phyloP scores from a whole-genome alignment of 2,113 vertebrate species.

The Coptodon bakossiorum region DNA sequence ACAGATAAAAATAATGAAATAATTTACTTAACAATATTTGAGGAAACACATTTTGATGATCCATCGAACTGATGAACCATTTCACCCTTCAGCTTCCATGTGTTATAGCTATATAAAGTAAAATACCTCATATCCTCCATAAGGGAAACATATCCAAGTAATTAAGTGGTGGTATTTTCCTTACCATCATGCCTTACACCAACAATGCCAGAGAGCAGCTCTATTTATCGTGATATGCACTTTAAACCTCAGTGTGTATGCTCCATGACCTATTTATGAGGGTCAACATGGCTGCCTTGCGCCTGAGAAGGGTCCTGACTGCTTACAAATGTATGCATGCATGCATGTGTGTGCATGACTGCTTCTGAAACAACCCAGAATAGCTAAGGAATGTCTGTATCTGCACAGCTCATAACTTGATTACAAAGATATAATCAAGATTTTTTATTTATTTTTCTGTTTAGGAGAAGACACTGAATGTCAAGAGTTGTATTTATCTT shows the following conservation, averaged over 20 bases:
- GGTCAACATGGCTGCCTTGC: slow-evolving; percentile 22
- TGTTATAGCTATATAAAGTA: neutral
- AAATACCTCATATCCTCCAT: neutral
- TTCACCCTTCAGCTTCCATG: neutral
- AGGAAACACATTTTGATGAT: neutral
- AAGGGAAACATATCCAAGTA: neutral
- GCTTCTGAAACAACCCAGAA: slow-evolving; percentile 10
- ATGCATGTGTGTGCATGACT: slow-evolving; percentile 7
- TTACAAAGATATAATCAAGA: neutral
- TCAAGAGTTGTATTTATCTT: neutral
- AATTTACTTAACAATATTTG: neutral
- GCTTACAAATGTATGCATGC: slow-evolving; percentile 22
- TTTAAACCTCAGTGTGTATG: slow-evolving; percentile 8
- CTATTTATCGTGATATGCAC: neutral
- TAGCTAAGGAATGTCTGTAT: neutral
- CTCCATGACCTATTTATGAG: slow-evolving; percentile 40
- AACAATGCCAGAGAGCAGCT: neutral
- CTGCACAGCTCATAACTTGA: neutral
- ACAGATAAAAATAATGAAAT: neutral
- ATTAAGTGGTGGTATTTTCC: neutral
- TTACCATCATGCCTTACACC: neutral
- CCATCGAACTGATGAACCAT: neutral
- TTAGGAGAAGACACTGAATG: neutral
- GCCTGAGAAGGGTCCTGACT: neutral
- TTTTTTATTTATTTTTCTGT: neutral